Evolutionary conservation across 2,888 invertebrate genomes (phyloP).

Genomic region (Leuctra nigra): DNA sequence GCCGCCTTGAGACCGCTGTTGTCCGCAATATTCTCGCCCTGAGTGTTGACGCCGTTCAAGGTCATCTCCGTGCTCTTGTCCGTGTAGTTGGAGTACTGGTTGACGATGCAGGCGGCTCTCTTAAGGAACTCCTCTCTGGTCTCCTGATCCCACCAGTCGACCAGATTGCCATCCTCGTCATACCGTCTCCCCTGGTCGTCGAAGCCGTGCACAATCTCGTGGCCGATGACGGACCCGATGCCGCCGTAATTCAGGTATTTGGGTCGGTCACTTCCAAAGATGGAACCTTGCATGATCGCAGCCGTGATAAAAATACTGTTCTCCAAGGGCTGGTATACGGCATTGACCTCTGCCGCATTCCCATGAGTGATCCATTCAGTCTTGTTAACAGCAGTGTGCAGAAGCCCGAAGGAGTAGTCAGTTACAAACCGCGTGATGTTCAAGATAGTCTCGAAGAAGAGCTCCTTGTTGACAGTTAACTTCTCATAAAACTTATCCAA

Average conservation of each 20-base stretch:
- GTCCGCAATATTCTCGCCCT: constrained; percentile 93
- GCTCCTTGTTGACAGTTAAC: constrained; percentile 62
- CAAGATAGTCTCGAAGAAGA: constrained; percentile 68
- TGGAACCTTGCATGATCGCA: constrained; percentile 86
- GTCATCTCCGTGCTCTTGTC: constrained; percentile 68
- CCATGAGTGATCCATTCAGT: constrained; percentile 82
- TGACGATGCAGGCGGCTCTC: constrained; percentile 83
- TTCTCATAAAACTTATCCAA: constrained; percentile 71
- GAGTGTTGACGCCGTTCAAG: constrained; percentile 84
- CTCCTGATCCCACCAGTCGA: constrained; percentile 86
- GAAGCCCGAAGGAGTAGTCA: constrained; percentile 67
- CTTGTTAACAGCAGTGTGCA: constrained; percentile 74
- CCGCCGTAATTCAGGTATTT: constrained; percentile 89
- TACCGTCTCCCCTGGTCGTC: constrained; percentile 77
- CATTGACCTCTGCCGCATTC: constrained; percentile 77
- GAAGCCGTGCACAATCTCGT: constrained; percentile 88
- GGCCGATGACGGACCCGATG: constrained; percentile 86
- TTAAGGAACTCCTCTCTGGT: constrained; percentile 78
- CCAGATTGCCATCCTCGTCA: constrained; percentile 83
- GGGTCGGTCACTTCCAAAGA: constrained; percentile 83
- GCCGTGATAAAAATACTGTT: constrained; percentile 90
- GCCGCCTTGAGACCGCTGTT: constrained; percentile 91
- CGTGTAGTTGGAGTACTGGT: constrained; percentile 89
- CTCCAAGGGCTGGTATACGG: constrained; percentile 78
- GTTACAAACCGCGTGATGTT: constrained; percentile 75